These are phyloP conservation scores for Anas capensis DNA, from an alignment of 2,797 vertebrate genomes.

Conservation along the genomic window DNA sequence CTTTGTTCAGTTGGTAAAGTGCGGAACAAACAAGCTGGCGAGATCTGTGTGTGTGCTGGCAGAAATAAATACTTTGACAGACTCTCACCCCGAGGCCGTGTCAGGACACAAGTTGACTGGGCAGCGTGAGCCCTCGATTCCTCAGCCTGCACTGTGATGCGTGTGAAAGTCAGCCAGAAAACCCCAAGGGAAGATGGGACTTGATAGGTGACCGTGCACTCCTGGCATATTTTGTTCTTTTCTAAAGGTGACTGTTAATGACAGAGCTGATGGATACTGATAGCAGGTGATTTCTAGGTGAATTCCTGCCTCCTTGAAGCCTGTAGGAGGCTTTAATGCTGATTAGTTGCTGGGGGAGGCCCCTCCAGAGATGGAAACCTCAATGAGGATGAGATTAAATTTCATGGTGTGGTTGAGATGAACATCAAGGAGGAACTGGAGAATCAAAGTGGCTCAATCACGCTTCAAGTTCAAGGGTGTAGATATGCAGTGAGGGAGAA, in stretches of 20 bases:
- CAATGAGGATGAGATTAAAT: conserved; percentile 29
- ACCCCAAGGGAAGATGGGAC: not conserved
- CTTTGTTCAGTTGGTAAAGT: not conserved
- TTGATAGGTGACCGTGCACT: not conserved
- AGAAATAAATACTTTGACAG: not conserved
- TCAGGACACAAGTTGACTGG: not conserved
- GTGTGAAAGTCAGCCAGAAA: not conserved
- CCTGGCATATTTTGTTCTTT: not conserved
- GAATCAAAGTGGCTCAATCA: not conserved
- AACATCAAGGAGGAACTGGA: conserved; percentile 8
- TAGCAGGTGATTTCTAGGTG: conserved; percentile 71
- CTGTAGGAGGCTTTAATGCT: conserved; percentile 30
- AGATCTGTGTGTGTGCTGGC: not conserved
- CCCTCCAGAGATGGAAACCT: conserved; percentile 42
- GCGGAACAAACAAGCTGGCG: not conserved
- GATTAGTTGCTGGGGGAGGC: conserved; percentile 42
- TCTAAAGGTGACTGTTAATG: conserved; percentile 26
- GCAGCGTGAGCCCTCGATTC: not conserved
- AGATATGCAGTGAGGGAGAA: not conserved
- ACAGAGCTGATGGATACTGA: not conserved
- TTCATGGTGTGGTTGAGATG: not conserved
- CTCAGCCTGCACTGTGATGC: not conserved
- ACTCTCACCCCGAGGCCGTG: not conserved
- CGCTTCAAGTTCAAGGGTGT: not conserved
- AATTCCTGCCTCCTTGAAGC: conserved; percentile 61